These are phyloP conservation scores for Aquatica leii DNA, from an alignment of 2,888 invertebrate species.

Conservation along the genomic window DNA sequence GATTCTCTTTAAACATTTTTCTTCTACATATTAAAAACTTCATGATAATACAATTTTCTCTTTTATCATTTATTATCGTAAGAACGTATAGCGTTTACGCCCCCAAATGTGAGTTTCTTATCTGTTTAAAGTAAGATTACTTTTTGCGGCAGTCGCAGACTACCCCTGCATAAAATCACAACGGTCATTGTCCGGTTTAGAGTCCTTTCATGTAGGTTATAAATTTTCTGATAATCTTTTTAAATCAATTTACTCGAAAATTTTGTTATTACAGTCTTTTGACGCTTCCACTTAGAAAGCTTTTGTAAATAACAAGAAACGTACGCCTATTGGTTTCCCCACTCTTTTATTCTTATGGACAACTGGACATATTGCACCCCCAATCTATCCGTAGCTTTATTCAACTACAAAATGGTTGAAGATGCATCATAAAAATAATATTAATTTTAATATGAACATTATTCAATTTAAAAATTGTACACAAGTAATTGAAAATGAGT, in stretches of 20 bases:
- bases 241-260: too few species aligned
- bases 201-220: constrained; percentile 21
- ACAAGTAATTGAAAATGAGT: too few species aligned
- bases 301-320: constrained; percentile 27
- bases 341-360: constrained; percentile 43
- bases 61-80: constrained; percentile 28
- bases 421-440: too few species aligned
- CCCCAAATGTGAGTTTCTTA: constrained; percentile 18
- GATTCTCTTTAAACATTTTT: too few species aligned
- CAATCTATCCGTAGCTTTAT: not conserved
- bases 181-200: constrained; percentile 46
- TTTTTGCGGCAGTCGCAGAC: constrained; percentile 28
- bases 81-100: constrained; percentile 22
- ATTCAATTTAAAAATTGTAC: too few species aligned
- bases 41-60: not conserved
- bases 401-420: not conserved
- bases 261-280: constrained; percentile 9
- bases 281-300: not conserved
- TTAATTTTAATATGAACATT: too few species aligned
- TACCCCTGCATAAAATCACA: constrained; percentile 36
- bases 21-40: too few species aligned
- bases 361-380: constrained; percentile 46
- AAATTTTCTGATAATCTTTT: too few species aligned
- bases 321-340: constrained; percentile 54
- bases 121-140: constrained; percentile 18